These are phyloP conservation scores for Rhabdophis nuchalis DNA, from an alignment of 2,797 vertebrate genomes.

Conservation along the genomic window DNA sequence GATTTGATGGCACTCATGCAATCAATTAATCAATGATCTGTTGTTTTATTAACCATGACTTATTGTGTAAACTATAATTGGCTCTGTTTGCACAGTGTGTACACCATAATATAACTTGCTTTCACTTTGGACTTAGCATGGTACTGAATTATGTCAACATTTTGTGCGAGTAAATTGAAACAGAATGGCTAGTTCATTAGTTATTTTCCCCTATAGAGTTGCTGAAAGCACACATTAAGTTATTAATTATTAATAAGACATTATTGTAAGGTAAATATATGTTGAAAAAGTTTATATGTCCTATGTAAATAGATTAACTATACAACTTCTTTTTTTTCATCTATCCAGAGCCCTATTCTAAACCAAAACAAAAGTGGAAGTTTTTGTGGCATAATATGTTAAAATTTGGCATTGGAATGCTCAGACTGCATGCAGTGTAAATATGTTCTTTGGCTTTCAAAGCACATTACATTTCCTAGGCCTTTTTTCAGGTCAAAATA, in stretches of 20 bases:
- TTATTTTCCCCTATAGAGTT: neutral
- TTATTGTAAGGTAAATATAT: neutral
- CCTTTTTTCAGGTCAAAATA: neutral
- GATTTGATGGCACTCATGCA: neutral
- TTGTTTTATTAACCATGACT: neutral
- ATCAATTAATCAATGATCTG: neutral
- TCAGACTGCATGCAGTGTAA: neutral
- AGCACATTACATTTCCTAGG: neutral
- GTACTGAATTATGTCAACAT: neutral
- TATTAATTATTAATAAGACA: neutral
- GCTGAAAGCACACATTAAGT: neutral
- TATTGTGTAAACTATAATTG: neutral
- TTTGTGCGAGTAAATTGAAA: neutral
- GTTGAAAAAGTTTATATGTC: neutral
- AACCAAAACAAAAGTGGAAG: neutral
- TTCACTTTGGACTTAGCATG: neutral
- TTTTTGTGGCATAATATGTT: neutral
- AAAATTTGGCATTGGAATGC: neutral
- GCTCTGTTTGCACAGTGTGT: neutral
- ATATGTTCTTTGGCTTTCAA: neutral
- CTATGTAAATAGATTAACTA: neutral
- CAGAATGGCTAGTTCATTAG: neutral
- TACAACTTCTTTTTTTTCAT: neutral
- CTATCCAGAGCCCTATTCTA: neutral
- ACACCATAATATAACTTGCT: neutral